Conservation (phyloP, 2,888 invertebrate genomes). For the Augochlorella aurata region DNA sequence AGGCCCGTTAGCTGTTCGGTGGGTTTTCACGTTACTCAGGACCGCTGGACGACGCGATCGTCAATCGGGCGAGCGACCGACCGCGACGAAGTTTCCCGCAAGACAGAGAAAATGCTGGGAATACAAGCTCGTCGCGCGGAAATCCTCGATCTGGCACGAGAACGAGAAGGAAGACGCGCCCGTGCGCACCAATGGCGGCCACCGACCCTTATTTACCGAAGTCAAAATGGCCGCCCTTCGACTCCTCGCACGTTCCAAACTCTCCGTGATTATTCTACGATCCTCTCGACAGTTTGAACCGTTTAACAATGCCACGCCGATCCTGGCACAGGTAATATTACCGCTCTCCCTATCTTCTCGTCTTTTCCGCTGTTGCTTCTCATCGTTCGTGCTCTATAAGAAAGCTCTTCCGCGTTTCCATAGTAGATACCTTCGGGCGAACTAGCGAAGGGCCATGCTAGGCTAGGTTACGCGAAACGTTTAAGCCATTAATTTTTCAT, state of each 20-base stretch:
- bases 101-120: conserved; percentile 44
- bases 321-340: conserved; percentile 63
- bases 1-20: conserved; percentile 50
- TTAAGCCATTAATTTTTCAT: conserved; percentile 15
- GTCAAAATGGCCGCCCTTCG: conserved; percentile 80
- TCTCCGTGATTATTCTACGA: conserved; percentile 54
- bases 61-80: conserved; percentile 31
- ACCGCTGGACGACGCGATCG: conserved; percentile 40
- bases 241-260: conserved; percentile 71
- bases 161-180: conserved; percentile 79
- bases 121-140: conserved; percentile 35
- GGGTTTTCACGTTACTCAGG: conserved; percentile 59
- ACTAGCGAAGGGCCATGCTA: conserved; percentile 2
- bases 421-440: conserved; percentile 35
- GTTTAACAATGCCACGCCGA: conserved; percentile 40
- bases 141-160: conserved; percentile 64
- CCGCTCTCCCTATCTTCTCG: neutral
- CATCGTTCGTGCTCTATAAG: neutral
- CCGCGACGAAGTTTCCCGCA: conserved; percentile 35
- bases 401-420: neutral
- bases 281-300: conserved; percentile 14
- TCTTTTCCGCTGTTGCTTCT: neutral
- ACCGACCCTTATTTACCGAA: conserved; percentile 79
- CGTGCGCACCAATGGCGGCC: conserved; percentile 79
- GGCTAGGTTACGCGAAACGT: neutral